Conservation (phyloP, 2,888 invertebrate species). For the Nineta flava region DNA sequence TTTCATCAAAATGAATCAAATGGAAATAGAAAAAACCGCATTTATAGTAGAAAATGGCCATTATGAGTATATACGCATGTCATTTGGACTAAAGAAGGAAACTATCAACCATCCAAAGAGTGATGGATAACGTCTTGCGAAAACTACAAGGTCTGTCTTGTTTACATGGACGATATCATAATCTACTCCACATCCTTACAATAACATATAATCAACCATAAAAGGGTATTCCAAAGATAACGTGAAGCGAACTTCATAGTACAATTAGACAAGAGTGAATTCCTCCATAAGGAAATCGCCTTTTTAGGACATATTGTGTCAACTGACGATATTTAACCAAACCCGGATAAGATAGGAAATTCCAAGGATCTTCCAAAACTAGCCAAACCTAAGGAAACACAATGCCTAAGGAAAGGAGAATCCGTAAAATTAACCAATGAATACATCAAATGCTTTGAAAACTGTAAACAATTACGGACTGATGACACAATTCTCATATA, state of each 20-base stretch:
- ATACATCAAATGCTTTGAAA: background rate
- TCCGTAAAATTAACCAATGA: background rate
- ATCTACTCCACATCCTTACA: conserved; percentile 8
- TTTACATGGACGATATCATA: conserved; percentile 18
- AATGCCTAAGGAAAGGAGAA: background rate
- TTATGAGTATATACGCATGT: conserved; percentile 16
- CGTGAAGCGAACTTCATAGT: conserved; percentile 14
- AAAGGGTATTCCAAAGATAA: conserved; percentile 17
- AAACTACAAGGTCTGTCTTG: conserved; percentile 11
- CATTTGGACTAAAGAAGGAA: conserved; percentile 12
- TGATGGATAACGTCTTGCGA: background rate
- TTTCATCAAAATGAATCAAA: too few species aligned
- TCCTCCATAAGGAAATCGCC: conserved; percentile 20
- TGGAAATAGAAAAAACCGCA: too few species aligned
- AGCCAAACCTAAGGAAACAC: conserved; percentile 11
- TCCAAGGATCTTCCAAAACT: conserved; percentile 18
- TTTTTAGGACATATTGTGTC: conserved; percentile 23
- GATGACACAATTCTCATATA: background rate
- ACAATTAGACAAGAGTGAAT: conserved; percentile 21
- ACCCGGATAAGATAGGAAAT: conserved; percentile 17
- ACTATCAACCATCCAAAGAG: background rate
- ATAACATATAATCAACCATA: conserved; percentile 16
- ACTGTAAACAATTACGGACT: background rate
- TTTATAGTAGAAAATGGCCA: too few species aligned
- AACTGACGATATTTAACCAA: conserved; percentile 21